A percentile compares a stretch with the other conserved stretches of the same genome.
phyloP scores from a whole-genome alignment of 2,113 vertebrate genomes.

The Oncorhynchus clarkii region DNA sequence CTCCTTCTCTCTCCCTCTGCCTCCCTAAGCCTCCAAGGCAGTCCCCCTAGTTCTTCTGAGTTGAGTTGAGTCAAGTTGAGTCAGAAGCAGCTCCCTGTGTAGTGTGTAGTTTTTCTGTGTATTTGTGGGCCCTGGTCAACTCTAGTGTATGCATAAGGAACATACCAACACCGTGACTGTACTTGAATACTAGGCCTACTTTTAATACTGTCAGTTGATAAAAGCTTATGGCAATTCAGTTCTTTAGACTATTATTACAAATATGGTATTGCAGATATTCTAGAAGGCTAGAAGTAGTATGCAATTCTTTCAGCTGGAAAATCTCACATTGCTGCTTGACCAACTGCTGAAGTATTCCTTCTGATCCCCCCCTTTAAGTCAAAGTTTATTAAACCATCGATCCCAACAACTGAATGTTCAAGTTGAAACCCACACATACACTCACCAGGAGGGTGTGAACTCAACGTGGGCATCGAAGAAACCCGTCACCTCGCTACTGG shows the following conservation, averaged over 20 bases:
- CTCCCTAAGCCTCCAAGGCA: constrained; percentile 21
- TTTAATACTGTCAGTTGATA: not conserved
- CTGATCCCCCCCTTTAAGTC: no score
- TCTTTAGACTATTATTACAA: not conserved
- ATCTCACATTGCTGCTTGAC: no score
- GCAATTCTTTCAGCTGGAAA: no score
- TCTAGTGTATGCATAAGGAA: not conserved
- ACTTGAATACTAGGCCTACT: not conserved
- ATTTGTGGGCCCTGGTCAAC: constrained; percentile 17
- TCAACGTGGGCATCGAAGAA: constrained; percentile 98
- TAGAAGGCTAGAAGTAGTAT: no score
- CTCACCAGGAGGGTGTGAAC: constrained; percentile 95
- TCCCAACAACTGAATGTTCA: no score
- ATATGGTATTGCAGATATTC: no score
- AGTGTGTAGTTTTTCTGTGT: not conserved
- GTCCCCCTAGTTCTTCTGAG: constrained; percentile 10
- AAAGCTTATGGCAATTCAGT: not conserved
- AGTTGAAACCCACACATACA: not conserved
- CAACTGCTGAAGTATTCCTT: no score
- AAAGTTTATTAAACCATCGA: no score
- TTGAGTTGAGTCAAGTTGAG: constrained; percentile 31
- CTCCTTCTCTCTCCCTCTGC: not conserved
- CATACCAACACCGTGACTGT: not conserved
- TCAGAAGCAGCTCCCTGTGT: constrained; percentile 8
- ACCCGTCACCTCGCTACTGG: constrained; percentile 88